Conservation (phyloP, 2,888 invertebrate genomes). For the Iselma pallidipennis region DNA sequence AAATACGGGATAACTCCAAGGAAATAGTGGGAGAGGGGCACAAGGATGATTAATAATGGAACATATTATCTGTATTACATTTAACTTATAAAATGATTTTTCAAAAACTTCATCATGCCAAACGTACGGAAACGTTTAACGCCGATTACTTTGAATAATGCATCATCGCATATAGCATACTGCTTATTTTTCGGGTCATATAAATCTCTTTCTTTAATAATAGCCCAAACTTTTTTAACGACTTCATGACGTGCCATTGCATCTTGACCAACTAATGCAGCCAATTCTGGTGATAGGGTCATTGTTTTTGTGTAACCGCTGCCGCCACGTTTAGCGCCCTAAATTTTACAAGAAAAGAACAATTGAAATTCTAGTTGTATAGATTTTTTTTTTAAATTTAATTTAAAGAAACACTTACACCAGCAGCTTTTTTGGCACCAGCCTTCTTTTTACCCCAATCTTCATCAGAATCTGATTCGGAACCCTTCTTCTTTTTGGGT, state of each 20-base stretch:
- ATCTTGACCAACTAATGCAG: constrained; percentile 82
- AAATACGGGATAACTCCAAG: neutral
- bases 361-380: too few species aligned
- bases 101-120: constrained; percentile 96
- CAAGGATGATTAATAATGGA: constrained; percentile 9
- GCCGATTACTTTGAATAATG: constrained; percentile 86
- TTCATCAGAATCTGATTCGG: constrained; percentile 70
- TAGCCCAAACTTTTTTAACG: constrained; percentile 87
- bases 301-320: constrained; percentile 85
- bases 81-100: constrained; percentile 81
- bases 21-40: constrained; percentile 7
- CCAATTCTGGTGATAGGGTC: constrained; percentile 81
- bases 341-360: constrained; percentile 29
- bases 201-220: constrained; percentile 86
- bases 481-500: constrained; percentile 66
- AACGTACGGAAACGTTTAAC: constrained; percentile 92
- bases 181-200: constrained; percentile 95
- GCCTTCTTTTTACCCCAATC: constrained; percentile 68
- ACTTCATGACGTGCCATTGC: constrained; percentile 87
- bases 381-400: too few species aligned
- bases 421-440: constrained; percentile 53
- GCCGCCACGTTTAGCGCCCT: constrained; percentile 60
- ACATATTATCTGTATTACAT: constrained; percentile 8
- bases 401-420: constrained; percentile 13
- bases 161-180: constrained; percentile 92